A percentile compares a stretch with the other conserved stretches of the same genome.
phyloP scores from a whole-genome alignment of 2,888 invertebrate species.

The Zhuqinia jingwanae region DNA sequence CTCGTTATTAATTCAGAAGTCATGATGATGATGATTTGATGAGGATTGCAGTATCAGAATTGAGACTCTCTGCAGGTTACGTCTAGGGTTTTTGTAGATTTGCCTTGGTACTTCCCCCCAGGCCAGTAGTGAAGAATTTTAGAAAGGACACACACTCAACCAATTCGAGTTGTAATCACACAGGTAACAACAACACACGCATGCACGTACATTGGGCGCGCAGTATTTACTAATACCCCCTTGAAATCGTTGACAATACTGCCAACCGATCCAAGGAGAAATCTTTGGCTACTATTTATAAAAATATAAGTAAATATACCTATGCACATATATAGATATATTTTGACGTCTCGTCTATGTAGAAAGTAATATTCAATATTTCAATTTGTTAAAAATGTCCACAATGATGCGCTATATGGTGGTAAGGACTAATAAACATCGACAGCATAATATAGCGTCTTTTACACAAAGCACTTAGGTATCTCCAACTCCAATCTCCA shows the following conservation, averaged over 20 bases:
- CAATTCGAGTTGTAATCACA: neutral
- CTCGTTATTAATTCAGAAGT: conserved; percentile 1
- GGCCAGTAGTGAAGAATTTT: conserved; percentile 38
- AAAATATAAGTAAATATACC: no score
- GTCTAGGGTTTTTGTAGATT: conserved; percentile 10
- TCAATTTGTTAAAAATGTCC: neutral
- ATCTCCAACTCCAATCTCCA: neutral
- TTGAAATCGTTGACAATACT: conserved; percentile 53
- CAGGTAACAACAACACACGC: no score
- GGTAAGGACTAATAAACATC: neutral
- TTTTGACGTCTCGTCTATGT: neutral
- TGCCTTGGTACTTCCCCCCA: neutral
- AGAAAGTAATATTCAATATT: neutral
- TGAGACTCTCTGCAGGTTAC: conserved; percentile 25
- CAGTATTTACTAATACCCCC: conserved; percentile 41
- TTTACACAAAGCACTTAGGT: neutral
- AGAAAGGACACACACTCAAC: conserved; percentile 59
- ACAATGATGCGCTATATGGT: neutral
- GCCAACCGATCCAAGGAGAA: conserved; percentile 64
- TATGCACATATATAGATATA: no score
- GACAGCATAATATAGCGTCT: neutral
- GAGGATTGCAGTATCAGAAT: neutral
- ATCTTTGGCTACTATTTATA: conserved; percentile 50
- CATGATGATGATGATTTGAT: conserved; percentile 25
- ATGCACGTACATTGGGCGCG: neutral